These are phyloP conservation scores for Siniperca undulata DNA, from an alignment of 2,797 vertebrate genomes.

Conservation along the genomic window DNA sequence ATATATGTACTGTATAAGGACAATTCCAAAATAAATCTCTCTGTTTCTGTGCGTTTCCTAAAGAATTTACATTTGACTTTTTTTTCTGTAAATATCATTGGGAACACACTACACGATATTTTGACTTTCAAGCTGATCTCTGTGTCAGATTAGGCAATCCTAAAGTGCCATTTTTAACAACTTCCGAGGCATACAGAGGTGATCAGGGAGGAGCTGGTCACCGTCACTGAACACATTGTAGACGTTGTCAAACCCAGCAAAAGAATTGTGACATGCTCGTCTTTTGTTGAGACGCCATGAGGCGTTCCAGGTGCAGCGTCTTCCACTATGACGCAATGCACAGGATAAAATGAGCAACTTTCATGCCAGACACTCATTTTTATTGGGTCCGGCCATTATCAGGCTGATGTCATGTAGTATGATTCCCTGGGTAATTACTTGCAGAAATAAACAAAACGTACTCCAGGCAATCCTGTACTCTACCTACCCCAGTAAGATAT, in stretches of 20 bases:
- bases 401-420: background rate
- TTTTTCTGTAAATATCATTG: background rate
- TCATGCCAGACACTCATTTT: background rate
- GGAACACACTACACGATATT: background rate
- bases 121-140: background rate
- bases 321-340: background rate
- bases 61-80: background rate
- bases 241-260: background rate
- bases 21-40: no score
- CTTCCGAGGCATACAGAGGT: background rate
- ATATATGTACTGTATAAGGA: no score
- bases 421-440: background rate
- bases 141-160: background rate
- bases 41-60: background rate
- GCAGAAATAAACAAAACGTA: background rate
- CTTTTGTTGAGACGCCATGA: background rate
- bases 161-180: background rate
- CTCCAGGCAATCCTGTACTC: background rate
- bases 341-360: background rate
- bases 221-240: background rate
- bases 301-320: no score
- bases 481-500: background rate
- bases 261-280: background rate
- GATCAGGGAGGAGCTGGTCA: background rate
- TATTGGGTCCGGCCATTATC: no score